These are phyloP conservation scores for Strigamia transsilvanica DNA, from an alignment of 2,888 invertebrate species.

Conservation along the genomic window DNA sequence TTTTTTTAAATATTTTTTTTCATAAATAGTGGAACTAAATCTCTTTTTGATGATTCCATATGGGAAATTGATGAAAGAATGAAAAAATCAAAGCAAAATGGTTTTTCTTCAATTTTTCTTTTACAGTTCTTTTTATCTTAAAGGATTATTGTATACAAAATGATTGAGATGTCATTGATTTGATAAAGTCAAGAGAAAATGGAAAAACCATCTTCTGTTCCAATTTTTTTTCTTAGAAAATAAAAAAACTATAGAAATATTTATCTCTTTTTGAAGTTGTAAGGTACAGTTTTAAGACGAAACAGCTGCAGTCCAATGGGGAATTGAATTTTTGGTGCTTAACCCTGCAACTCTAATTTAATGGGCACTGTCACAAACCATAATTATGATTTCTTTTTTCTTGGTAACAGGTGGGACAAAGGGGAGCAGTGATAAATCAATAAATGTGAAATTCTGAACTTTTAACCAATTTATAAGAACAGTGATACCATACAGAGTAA, in stretches of 20 bases:
- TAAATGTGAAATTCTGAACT: not conserved
- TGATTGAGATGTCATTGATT: slow-evolving; percentile 2
- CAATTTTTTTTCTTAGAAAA: not conserved
- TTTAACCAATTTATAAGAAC: no score
- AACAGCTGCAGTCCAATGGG: not conserved
- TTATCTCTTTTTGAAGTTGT: not conserved
- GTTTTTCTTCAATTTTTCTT: not conserved
- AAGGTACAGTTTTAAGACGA: not conserved
- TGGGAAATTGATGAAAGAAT: not conserved
- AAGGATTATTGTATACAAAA: not conserved
- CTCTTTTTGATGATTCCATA: slow-evolving; percentile 8
- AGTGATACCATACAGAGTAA: no score
- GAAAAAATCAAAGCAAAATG: no score
- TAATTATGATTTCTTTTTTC: not conserved
- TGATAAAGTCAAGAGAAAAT: not conserved
- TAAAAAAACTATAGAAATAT: not conserved
- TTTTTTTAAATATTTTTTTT: not conserved
- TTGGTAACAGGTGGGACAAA: not conserved
- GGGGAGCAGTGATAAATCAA: no score
- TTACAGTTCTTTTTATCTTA: not conserved
- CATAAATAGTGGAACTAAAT: not conserved
- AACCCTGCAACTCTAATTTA: not conserved
- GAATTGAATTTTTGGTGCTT: not conserved
- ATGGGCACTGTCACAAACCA: not conserved
- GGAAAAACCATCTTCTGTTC: not conserved